Evolutionary conservation across 2,888 invertebrate genomes (phyloP).

Genomic region (Orthosia gothica): DNA sequence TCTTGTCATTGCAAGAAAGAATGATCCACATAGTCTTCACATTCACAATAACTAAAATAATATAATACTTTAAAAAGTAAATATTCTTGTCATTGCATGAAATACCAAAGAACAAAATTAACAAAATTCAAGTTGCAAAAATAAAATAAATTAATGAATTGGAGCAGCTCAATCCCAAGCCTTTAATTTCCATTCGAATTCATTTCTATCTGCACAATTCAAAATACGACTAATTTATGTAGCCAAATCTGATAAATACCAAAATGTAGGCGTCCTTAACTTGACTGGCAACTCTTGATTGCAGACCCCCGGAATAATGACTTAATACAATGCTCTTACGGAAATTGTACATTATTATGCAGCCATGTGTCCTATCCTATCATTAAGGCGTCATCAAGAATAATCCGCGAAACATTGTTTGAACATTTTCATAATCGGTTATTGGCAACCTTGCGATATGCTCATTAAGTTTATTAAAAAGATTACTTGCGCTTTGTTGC

Average conservation of each 20-base stretch:
- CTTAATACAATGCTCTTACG: constrained; percentile 87
- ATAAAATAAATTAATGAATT: too few relatives aligned
- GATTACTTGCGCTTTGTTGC: constrained; percentile 26
- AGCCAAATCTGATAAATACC: constrained; percentile 40
- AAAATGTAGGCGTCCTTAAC: constrained; percentile 45
- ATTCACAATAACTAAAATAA: too few relatives aligned
- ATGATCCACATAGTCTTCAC: too few relatives aligned
- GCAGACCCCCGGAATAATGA: constrained; percentile 79
- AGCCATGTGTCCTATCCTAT: constrained; percentile 77
- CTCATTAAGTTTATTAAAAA: constrained; percentile 59
- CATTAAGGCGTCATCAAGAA: constrained; percentile 83
- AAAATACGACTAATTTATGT: constrained; percentile 20
- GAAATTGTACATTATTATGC: constrained; percentile 83
- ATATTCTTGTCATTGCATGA: too few relatives aligned
- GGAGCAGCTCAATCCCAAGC: too few relatives aligned
- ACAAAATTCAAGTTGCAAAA: too few relatives aligned
- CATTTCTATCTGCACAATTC: background rate
- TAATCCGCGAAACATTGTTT: constrained; percentile 73
- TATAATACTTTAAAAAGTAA: too few relatives aligned
- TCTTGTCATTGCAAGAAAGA: too few relatives aligned
- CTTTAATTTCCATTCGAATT: too few relatives aligned
- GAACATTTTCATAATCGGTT: constrained; percentile 62
- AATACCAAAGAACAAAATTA: too few relatives aligned
- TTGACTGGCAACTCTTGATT: constrained; percentile 72
- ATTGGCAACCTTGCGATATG: constrained; percentile 59